phyloP scores from a whole-genome alignment of 2,888 invertebrate genomes.

The Arctia plantaginis region DNA sequence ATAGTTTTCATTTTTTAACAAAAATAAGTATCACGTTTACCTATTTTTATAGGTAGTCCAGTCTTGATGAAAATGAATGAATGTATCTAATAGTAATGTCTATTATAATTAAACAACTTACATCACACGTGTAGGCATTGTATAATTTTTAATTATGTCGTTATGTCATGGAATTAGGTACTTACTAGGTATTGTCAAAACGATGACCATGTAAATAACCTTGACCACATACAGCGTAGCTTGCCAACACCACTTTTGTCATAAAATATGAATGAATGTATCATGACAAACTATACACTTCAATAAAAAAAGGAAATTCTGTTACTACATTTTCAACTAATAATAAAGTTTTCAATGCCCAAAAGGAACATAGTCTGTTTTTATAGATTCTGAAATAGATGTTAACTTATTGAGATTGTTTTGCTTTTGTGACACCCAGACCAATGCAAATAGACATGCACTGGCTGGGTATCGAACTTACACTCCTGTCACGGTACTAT shows the following conservation, averaged over 20 bases:
- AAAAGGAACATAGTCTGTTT: too few species aligned
- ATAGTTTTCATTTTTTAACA: not conserved
- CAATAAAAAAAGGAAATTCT: too few species aligned
- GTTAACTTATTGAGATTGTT: too few species aligned
- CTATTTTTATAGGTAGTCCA: not conserved
- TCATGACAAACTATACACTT: too few species aligned
- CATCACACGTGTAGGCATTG: conserved; percentile 1
- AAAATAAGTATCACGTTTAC: not conserved
- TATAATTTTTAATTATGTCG: conserved; percentile 4
- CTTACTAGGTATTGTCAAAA: not conserved
- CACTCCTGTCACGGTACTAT: too few species aligned
- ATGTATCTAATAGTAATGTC: not conserved
- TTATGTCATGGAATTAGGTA: not conserved
- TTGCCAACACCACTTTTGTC: not conserved
- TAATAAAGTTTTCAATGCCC: too few species aligned
- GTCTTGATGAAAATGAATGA: not conserved
- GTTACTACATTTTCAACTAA: too few species aligned
- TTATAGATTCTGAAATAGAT: too few species aligned
- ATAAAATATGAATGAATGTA: not conserved
- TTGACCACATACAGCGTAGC: conserved; percentile 1
- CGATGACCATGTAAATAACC: conserved; percentile 1
- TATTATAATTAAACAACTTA: conserved; percentile 4
- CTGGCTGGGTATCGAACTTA: too few species aligned
- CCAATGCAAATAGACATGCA: too few species aligned
- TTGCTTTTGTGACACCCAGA: too few species aligned